These are phyloP conservation scores for Harpalus rubripes DNA, from an alignment of 2,888 invertebrate genomes.

Conservation along the genomic window DNA sequence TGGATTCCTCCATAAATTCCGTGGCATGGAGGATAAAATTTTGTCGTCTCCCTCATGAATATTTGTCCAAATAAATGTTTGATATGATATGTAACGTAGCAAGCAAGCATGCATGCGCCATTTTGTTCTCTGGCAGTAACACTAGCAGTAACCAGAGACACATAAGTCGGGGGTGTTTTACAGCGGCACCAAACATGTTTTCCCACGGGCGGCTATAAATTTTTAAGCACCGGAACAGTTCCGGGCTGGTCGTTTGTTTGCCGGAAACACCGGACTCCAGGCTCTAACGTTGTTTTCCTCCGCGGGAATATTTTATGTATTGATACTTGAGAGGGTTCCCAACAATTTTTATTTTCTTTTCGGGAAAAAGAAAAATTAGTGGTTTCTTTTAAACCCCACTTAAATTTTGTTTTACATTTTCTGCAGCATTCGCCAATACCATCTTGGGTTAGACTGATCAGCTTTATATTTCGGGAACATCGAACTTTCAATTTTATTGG, in stretches of 20 bases:
- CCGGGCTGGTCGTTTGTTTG: conserved; percentile 33
- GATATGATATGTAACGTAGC: not conserved
- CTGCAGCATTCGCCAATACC: not conserved
- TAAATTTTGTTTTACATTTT: conserved; percentile 36
- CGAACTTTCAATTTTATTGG: not conserved
- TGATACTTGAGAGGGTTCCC: conserved; percentile 37
- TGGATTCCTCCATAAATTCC: not conserved
- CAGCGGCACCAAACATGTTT: conserved; percentile 66
- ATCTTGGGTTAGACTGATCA: not conserved
- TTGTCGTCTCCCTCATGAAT: conserved; percentile 38
- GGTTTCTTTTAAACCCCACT: conserved; percentile 41
- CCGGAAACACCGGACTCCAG: conserved; percentile 2
- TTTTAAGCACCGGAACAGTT: conserved; percentile 56
- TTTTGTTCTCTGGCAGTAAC: conserved; percentile 9
- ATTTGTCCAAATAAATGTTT: conserved; percentile 37
- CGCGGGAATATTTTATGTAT: conserved; percentile 52
- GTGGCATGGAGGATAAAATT: conserved; percentile 10
- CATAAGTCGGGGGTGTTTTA: conserved; percentile 62
- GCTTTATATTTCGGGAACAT: not conserved
- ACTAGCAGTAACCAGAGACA: conserved; percentile 41
- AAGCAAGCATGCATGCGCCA: not conserved
- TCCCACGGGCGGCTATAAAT: conserved; percentile 63
- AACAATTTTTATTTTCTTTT: conserved; percentile 26
- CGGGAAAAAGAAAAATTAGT: conserved; percentile 37
- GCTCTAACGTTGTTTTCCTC: conserved; percentile 40